Conservation (phyloP, 1,140 invertebrate species). For the Maconellicoccus hirsutus region DNA sequence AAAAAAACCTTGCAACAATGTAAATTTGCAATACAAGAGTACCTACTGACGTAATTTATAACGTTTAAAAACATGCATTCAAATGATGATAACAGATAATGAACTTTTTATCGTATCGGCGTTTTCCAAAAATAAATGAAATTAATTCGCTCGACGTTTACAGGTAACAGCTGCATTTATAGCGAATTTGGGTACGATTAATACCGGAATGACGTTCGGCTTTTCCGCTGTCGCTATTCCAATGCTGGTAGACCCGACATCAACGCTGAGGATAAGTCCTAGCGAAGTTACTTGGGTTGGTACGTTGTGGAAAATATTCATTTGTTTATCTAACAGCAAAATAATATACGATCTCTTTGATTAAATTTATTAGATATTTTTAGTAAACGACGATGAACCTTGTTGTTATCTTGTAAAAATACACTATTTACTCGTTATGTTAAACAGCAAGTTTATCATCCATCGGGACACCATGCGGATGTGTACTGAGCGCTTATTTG, state of each 20-base stretch:
- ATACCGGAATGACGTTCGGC: conserved; percentile 57
- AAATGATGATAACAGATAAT: too few species aligned
- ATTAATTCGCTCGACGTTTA: conserved; percentile 13
- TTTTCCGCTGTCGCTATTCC: conserved; percentile 59
- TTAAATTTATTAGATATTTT: too few species aligned
- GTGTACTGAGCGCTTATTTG: conserved; percentile 53
- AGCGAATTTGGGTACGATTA: conserved; percentile 54
- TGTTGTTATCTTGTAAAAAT: too few species aligned
- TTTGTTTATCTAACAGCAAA: too few species aligned
- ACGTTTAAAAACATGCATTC: too few species aligned
- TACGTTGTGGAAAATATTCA: conserved; percentile 34
- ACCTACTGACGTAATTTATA: too few species aligned
- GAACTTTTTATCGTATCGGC: too few species aligned
- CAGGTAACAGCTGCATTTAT: conserved; percentile 50
- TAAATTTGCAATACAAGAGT: too few species aligned
- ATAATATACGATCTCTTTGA: too few species aligned
- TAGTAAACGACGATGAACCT: too few species aligned
- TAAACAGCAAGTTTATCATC: conserved; percentile 58
- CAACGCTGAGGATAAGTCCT: conserved; percentile 45
- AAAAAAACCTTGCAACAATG: too few species aligned
- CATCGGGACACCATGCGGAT: conserved; percentile 57
- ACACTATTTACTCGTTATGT: conserved; percentile 29
- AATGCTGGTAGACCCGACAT: conserved; percentile 44
- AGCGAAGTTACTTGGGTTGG: conserved; percentile 59
- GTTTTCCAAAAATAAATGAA: neutral